These are phyloP conservation scores for Salarias fasciatus DNA, from an alignment of 2,797 vertebrate species.

Conservation along the genomic window DNA sequence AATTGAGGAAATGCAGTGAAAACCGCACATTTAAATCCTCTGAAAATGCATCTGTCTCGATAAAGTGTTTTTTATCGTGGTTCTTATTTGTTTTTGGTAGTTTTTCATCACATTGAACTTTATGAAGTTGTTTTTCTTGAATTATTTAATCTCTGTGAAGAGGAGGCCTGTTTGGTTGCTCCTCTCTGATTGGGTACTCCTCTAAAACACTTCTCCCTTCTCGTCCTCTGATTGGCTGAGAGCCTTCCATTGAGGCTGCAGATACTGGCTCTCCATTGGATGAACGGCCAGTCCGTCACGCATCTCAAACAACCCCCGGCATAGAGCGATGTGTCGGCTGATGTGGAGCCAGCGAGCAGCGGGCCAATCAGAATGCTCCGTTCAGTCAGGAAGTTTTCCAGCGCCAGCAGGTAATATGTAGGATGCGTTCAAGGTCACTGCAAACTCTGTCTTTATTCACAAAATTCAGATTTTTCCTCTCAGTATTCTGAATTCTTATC, in stretches of 20 bases:
- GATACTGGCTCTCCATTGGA: conserved; percentile 3
- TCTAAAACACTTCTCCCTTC: conserved; percentile 33
- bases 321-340: conserved; percentile 80
- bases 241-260: fast-evolving
- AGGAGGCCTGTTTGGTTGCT: not conserved
- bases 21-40: too few relatives aligned
- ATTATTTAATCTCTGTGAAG: too few relatives aligned
- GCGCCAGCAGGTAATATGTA: too few relatives aligned
- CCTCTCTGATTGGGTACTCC: conserved; percentile 80
- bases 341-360: conserved; percentile 79
- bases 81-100: too few relatives aligned
- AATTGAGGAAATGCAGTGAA: too few relatives aligned
- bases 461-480: too few relatives aligned
- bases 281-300: conserved; percentile 31
- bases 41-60: too few relatives aligned
- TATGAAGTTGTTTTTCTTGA: too few relatives aligned
- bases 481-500: too few relatives aligned
- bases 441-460: too few relatives aligned
- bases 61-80: too few relatives aligned
- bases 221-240: conserved; percentile 52
- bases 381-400: conserved; percentile 35
- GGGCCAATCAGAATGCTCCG: conserved; percentile 63
- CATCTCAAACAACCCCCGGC: not conserved
- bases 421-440: conserved; percentile 55
- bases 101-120: too few relatives aligned